Evolutionary conservation across 2,797 vertebrate genomes (phyloP).

Genomic region (Pygocentrus nattereri): DNA sequence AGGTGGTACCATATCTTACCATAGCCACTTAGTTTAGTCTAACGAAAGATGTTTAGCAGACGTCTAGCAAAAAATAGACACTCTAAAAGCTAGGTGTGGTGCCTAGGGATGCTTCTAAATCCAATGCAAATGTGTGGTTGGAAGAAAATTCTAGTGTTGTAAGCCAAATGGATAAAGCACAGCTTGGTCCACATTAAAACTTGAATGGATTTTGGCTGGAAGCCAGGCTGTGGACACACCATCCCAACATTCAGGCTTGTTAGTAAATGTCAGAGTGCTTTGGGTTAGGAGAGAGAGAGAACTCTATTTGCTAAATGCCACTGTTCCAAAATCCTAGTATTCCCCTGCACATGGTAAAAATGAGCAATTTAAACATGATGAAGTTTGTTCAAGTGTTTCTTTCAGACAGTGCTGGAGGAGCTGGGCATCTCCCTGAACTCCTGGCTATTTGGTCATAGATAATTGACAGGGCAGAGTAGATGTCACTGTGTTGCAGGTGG

Average conservation of each 20-base stretch:
- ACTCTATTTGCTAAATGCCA: background rate
- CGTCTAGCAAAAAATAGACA: too few relatives aligned
- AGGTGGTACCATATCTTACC: too few relatives aligned
- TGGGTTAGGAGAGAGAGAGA: background rate
- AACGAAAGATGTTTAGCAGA: too few relatives aligned
- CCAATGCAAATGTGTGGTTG: background rate
- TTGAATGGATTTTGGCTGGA: background rate
- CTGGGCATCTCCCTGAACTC: constrained; percentile 21
- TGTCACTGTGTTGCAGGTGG: constrained; percentile 48
- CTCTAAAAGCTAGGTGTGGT: background rate
- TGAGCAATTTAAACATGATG: background rate
- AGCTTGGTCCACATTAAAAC: background rate
- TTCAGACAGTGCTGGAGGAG: constrained; percentile 4
- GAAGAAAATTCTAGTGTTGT: background rate
- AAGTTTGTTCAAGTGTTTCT: background rate
- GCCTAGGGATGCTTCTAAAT: background rate
- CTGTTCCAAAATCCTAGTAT: background rate
- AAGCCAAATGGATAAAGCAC: background rate
- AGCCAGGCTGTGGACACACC: background rate
- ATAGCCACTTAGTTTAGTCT: too few relatives aligned
- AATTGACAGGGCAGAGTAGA: constrained; percentile 53
- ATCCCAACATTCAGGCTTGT: background rate
- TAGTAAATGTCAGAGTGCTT: background rate
- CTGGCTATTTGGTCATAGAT: constrained; percentile 42
- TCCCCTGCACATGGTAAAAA: background rate